These are phyloP conservation scores for Sesia apiformis DNA, from an alignment of 2,888 invertebrate species.

Conservation along the genomic window DNA sequence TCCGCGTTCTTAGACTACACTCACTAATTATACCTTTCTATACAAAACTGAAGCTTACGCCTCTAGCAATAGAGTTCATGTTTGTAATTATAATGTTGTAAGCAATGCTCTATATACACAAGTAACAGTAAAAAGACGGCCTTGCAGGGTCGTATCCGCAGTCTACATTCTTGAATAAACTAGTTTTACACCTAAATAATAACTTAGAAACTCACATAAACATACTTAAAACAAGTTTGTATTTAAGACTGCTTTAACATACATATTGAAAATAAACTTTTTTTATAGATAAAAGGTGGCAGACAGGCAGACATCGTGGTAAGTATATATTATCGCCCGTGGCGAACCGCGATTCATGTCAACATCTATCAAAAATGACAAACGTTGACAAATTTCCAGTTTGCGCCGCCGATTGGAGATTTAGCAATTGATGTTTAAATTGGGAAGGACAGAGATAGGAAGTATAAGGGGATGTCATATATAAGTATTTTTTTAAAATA, in stretches of 20 bases:
- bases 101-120: conserved; percentile 31
- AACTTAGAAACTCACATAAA: not conserved
- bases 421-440: too few relatives aligned
- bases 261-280: too few relatives aligned
- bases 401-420: too few relatives aligned
- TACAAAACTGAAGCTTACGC: not conserved
- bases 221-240: not conserved
- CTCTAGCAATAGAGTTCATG: not conserved
- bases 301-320: too few relatives aligned
- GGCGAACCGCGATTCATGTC: too few relatives aligned
- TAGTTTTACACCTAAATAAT: conserved; percentile 10
- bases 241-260: not conserved
- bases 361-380: too few relatives aligned
- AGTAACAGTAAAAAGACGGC: conserved; percentile 45
- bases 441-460: too few relatives aligned
- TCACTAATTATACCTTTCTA: not conserved
- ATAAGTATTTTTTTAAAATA: too few relatives aligned
- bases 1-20: conserved; percentile 20
- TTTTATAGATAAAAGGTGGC: too few relatives aligned
- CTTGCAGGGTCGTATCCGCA: conserved; percentile 63
- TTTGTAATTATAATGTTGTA: not conserved
- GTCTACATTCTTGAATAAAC: conserved; percentile 45
- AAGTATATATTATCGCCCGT: too few relatives aligned
- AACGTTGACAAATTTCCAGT: too few relatives aligned
- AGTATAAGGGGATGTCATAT: too few relatives aligned